Base-by-base conservation (phyloP, 2,113 vertebrate species). In the Pionites leucogaster region DNA sequence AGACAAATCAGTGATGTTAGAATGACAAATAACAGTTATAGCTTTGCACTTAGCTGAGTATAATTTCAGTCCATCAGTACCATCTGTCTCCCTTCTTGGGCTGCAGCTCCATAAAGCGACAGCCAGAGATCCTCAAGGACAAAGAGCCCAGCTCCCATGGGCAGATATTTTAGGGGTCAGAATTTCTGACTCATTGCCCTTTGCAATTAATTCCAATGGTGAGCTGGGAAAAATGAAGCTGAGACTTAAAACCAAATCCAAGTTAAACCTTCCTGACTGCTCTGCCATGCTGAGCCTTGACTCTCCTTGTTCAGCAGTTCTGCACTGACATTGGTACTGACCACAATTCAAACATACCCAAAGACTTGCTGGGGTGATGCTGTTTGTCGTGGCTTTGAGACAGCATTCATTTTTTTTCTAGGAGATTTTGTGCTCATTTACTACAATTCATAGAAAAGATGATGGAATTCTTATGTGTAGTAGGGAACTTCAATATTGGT, bases 1-100 rank as follows among this genome's bases (percentile, higher is more conserved):
- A 96, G 95, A 96, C 95, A 96, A 96, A 97, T 96, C 95, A 93
- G 88, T 35, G 93, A 92, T 95, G 86, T 82, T 96, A 91, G 96
- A 96, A 96, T 96, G 96, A 97, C 93, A 96, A 97, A 97, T 96
- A 96, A 95, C 95, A 96, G 95, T 94, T 96, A 96, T 49, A 96
- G 95, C 91, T 93, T 94, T 97, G 96, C 96, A 97, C 95, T 97
- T 97, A 96, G 88, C 92, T 39, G 83, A 62, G 96, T 96, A 92
- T 97, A 94, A 97, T 97, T 97, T 96, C 96, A 96, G 88, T 74
- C 88, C 93, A 95, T 96, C 95, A 97, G 95, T 93, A 96, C 96
- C 95, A 96, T 96, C 96, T 97, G 96, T 96, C 93, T 96, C 93
- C 76, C 60, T 93, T 79, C 92, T 94, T 93, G 92, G 93, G 81